Conservation (phyloP, 2,113 vertebrate species). For the Mesocricetus auratus region DNA sequence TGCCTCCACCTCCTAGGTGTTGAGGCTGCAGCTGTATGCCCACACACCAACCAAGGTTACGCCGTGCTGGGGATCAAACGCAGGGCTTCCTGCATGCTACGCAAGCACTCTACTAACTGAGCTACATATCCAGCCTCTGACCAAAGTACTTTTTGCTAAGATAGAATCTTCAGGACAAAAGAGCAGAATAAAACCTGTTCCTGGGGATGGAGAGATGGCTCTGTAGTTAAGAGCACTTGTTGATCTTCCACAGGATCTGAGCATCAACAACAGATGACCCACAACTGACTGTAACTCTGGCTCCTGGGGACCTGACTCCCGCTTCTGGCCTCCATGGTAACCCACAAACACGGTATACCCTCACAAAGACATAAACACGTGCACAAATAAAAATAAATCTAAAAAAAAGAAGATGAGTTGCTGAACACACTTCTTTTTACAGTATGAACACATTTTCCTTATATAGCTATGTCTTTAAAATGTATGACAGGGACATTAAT, state of each 20-base stretch:
- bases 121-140: background rate
- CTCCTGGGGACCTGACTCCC: background rate
- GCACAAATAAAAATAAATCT: background rate
- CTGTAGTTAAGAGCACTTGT: background rate
- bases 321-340: background rate
- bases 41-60: background rate
- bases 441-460: background rate
- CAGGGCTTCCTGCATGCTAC: background rate
- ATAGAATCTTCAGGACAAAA: background rate
- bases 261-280: background rate
- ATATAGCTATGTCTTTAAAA: constrained; percentile 3
- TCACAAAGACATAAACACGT: background rate
- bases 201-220: no score
- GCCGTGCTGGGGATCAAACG: background rate
- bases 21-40: no score
- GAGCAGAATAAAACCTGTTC: background rate
- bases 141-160: background rate
- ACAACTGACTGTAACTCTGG: background rate
- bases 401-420: background rate
- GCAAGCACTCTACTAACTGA: background rate
- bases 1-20: background rate
- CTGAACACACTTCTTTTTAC: background rate
- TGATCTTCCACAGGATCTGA: background rate
- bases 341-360: background rate
- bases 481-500: background rate